A percentile compares a stretch with the other conserved stretches of the same genome.
Conservation (phyloP, 2,113 vertebrate species). For the Carlito syrichta region DNA sequence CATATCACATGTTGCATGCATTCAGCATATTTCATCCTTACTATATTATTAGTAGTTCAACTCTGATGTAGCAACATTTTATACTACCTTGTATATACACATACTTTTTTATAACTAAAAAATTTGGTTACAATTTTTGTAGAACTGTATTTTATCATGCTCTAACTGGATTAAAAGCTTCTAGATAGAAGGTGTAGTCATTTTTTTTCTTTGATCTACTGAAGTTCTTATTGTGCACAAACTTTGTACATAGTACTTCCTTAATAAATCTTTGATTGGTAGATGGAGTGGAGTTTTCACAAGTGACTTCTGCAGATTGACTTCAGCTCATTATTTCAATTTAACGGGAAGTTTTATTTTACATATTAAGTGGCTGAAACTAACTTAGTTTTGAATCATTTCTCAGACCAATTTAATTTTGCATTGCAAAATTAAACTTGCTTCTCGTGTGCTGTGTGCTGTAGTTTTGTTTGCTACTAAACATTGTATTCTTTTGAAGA, state of each 20-base stretch:
- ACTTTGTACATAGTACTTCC: neutral
- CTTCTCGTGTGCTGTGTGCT: neutral
- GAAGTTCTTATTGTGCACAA: neutral
- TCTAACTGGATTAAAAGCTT: neutral
- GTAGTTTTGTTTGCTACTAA: neutral
- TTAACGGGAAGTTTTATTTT: neutral
- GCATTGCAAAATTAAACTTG: neutral
- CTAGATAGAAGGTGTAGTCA: neutral
- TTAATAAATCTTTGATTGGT: neutral
- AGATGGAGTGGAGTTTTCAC: neutral
- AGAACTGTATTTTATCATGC: neutral
- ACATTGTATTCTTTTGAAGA: slow-evolving; percentile 18
- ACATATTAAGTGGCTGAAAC: neutral
- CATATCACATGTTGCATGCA: neutral
- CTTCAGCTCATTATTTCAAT: neutral
- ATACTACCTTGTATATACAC: neutral
- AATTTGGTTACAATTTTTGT: neutral
- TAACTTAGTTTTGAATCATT: neutral
- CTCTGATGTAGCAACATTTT: neutral
- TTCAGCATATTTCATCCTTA: neutral
- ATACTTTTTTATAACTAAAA: neutral
- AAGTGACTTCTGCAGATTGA: neutral
- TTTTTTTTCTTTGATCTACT: neutral
- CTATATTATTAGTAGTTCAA: neutral
- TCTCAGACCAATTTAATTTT: neutral